These are phyloP conservation scores for Achatina immaculata DNA, from an alignment of 1,140 invertebrate species.

Conservation along the genomic window DNA sequence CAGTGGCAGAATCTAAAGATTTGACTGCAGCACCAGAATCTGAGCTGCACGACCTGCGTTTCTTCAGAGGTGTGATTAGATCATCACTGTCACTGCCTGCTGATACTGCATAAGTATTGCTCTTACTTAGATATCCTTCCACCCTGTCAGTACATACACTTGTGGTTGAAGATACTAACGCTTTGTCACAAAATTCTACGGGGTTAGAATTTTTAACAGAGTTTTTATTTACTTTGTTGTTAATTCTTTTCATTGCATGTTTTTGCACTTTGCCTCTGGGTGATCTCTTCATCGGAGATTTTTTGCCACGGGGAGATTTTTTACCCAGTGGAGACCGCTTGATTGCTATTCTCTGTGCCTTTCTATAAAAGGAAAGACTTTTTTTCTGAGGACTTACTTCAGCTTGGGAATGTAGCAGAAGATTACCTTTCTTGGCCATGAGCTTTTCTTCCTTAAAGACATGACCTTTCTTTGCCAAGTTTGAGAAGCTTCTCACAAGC, in stretches of 20 bases:
- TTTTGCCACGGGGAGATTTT: neutral
- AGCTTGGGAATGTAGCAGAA: neutral
- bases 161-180: neutral
- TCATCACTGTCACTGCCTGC: neutral
- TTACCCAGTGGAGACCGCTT: neutral
- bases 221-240: neutral
- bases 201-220: neutral
- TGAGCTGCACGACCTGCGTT: neutral
- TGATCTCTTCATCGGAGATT: neutral
- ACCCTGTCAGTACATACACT: neutral
- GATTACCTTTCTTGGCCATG: neutral
- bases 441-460: neutral
- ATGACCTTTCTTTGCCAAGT: constrained; percentile 16
- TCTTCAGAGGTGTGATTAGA: constrained; percentile 19
- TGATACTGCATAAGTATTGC: neutral
- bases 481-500: neutral
- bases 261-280: neutral
- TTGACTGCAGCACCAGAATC: neutral
- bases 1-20: neutral
- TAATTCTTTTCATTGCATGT: neutral
- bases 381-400: neutral
- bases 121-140: neutral
- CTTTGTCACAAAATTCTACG: neutral
- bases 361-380: neutral
- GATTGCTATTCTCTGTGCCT: neutral